Evolutionary conservation across 2,888 invertebrate genomes (phyloP).

Genomic region (Loripinus fragilis): DNA sequence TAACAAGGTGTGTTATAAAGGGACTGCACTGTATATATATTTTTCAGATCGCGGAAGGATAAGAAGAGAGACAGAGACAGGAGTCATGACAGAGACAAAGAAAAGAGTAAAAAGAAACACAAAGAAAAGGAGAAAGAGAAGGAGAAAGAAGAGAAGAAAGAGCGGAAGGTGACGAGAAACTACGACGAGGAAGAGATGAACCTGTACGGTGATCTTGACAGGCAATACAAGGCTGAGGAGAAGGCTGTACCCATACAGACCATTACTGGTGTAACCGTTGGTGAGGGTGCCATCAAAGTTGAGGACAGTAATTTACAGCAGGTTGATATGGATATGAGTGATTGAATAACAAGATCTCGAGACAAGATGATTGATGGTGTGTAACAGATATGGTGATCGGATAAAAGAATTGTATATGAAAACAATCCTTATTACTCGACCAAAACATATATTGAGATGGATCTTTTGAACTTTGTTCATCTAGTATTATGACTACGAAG

Average conservation of each 20-base stretch:
- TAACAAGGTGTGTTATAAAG: no score
- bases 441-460: no score
- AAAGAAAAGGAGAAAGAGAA: conserved; percentile 63
- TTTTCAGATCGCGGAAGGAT: conserved; percentile 59
- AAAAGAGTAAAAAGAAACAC: conserved; percentile 61
- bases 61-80: conserved; percentile 60
- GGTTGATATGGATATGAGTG: conserved; percentile 80
- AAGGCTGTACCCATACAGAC: conserved; percentile 53
- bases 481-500: no score
- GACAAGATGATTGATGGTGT: no score
- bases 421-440: no score
- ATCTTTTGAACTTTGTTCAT: no score
- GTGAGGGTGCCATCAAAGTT: conserved; percentile 10
- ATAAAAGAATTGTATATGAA: no score
- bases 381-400: no score
- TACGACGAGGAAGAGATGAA: conserved; percentile 77
- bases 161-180: conserved; percentile 64
- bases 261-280: conserved; percentile 36
- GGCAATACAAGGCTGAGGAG: conserved; percentile 41
- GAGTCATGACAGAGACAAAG: conserved; percentile 52
- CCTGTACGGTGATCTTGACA: conserved; percentile 59
- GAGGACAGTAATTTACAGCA: conserved; percentile 68
- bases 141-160: conserved; percentile 52
- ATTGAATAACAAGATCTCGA: conserved; percentile 42
- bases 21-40: no score